These are phyloP conservation scores for Petromus typicus DNA, from an alignment of 2,113 vertebrate genomes.

Conservation along the genomic window DNA sequence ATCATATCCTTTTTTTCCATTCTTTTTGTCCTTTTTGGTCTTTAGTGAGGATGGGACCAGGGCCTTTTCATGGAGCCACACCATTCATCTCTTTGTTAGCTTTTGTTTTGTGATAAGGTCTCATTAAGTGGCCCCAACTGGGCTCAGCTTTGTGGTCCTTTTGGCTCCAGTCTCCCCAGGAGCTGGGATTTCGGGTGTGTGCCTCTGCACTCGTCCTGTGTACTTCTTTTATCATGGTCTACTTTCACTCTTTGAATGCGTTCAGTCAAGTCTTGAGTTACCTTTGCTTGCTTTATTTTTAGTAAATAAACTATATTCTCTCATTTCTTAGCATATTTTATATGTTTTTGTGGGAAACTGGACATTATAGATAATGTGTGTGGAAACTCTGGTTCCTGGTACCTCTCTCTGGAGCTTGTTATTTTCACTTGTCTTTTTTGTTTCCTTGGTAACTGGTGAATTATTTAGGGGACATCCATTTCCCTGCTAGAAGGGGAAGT, in stretches of 20 bases:
- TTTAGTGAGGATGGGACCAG: neutral
- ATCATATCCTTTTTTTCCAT: neutral
- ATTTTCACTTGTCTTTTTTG: neutral
- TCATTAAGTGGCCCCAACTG: neutral
- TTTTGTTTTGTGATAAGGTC: neutral
- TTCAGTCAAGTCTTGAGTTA: neutral
- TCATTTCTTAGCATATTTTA: neutral
- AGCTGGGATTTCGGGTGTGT: neutral
- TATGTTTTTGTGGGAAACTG: neutral
- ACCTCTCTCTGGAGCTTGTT: neutral
- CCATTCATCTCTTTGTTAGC: neutral
- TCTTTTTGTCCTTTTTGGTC: neutral
- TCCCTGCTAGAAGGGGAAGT: neutral
- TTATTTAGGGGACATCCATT: neutral
- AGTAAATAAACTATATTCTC: neutral
- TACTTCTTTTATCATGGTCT: neutral
- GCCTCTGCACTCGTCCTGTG: neutral
- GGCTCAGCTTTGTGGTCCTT: neutral
- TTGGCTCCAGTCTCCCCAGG: neutral
- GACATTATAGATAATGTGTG: neutral
- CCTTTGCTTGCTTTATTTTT: neutral
- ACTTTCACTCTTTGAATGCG: neutral
- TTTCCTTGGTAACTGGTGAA: neutral
- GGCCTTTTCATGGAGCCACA: neutral
- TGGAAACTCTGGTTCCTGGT: neutral